These are phyloP conservation scores for Drosophila colorata DNA, from an alignment of 2,888 invertebrate genomes.

Conservation along the genomic window DNA sequence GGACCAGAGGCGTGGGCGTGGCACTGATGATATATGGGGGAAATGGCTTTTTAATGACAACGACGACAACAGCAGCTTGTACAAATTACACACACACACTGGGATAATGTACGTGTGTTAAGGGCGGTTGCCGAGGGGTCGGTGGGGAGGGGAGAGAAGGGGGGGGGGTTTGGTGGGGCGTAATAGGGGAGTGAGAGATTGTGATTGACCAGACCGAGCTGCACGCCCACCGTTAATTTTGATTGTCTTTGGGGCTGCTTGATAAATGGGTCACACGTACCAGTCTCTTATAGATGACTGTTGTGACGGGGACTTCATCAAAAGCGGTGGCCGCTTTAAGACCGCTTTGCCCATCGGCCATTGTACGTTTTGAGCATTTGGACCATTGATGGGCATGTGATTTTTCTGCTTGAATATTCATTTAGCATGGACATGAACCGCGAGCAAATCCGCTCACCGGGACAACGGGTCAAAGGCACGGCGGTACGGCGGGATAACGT, in stretches of 20 bases:
- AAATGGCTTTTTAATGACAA: slow-evolving; percentile 85
- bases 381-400: slow-evolving; percentile 36
- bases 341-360: too few species aligned
- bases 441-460: slow-evolving; percentile 42
- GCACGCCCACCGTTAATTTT: slow-evolving; percentile 70
- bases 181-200: slow-evolving; percentile 29
- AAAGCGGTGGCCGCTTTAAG: slow-evolving; percentile 55
- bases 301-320: slow-evolving; percentile 77
- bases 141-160: neutral
- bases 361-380: slow-evolving; percentile 18
- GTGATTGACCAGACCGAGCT: slow-evolving; percentile 69
- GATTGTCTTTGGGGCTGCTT: slow-evolving; percentile 72
- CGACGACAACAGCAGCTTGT: slow-evolving; percentile 85
- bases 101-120: slow-evolving; percentile 4
- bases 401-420: slow-evolving; percentile 74
- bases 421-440: slow-evolving; percentile 55
- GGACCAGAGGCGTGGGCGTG: slow-evolving; percentile 55
- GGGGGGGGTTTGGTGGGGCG: too few species aligned
- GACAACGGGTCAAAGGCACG: too few species aligned
- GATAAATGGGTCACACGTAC: slow-evolving; percentile 81
- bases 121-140: neutral
- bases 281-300: slow-evolving; percentile 56
- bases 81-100: slow-evolving; percentile 68
- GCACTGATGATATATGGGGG: slow-evolving; percentile 78
- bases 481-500: slow-evolving; percentile 14